These are phyloP conservation scores for Trissolcus basalis DNA, from an alignment of 1,140 invertebrate genomes.

Conservation along the genomic window DNA sequence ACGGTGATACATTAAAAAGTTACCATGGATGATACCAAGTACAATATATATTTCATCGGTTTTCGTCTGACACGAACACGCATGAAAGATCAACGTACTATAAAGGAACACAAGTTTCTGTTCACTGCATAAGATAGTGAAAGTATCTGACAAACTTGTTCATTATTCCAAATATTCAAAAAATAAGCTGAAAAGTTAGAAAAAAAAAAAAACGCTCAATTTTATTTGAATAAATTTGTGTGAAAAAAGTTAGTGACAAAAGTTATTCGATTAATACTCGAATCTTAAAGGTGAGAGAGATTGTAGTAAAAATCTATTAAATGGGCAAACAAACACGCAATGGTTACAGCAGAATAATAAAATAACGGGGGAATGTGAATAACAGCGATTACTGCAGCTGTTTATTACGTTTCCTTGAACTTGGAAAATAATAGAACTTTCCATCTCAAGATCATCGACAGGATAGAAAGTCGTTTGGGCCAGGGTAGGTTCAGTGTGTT, in stretches of 20 bases:
- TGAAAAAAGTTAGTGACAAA: too few species aligned
- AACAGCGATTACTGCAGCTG: constrained; percentile 17
- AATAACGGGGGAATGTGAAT: constrained; percentile 13
- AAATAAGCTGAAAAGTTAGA: not conserved
- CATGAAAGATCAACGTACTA: constrained; percentile 4
- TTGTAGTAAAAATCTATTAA: too few species aligned
- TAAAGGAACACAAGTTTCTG: constrained; percentile 6
- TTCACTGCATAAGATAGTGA: constrained; percentile 3
- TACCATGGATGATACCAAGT: too few species aligned
- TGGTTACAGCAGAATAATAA: not conserved
- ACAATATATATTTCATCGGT: too few species aligned
- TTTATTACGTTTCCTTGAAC: constrained; percentile 69
- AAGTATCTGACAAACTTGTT: not conserved
- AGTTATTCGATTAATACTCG: too few species aligned
- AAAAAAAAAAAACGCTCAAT: too few species aligned
- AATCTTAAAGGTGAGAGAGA: too few species aligned
- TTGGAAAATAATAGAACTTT: constrained; percentile 58
- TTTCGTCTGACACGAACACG: not conserved
- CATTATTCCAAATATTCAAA: not conserved
- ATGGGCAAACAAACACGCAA: too few species aligned
- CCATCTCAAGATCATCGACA: constrained; percentile 49
- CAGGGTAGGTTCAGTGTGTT: constrained; percentile 9
- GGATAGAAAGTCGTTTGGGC: constrained; percentile 50
- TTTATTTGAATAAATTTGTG: too few species aligned
- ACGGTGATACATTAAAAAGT: too few species aligned